These are phyloP conservation scores for Caenorhabditis remanei DNA, from an alignment of 1,140 invertebrate genomes.

Conservation along the genomic window DNA sequence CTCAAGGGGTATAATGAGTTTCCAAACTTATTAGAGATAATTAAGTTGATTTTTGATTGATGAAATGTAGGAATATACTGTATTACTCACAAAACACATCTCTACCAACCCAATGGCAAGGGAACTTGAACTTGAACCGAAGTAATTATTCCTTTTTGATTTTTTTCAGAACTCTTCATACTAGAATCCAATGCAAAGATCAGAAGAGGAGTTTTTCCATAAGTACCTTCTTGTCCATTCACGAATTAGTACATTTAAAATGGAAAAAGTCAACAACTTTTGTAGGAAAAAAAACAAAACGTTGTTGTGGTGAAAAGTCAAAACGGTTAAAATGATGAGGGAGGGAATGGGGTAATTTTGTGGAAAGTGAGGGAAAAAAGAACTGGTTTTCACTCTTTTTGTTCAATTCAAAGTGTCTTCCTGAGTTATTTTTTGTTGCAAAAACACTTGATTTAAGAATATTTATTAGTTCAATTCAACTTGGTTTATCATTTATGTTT, in stretches of 20 bases:
- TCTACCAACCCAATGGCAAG: no score
- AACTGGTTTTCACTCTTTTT: conserved; percentile 45
- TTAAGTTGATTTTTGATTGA: no score
- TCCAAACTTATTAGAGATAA: no score
- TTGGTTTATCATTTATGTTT: background rate
- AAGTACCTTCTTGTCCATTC: background rate
- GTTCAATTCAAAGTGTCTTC: background rate
- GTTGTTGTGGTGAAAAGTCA: conserved; percentile 26
- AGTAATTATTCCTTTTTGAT: no score
- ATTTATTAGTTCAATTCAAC: conserved; percentile 13
- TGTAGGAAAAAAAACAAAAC: conserved; percentile 25
- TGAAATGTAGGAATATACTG: no score
- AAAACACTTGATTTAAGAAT: conserved; percentile 24
- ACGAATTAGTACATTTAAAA: background rate
- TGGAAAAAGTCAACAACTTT: background rate
- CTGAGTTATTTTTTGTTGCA: background rate
- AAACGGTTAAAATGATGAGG: conserved; percentile 40
- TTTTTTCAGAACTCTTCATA: no score
- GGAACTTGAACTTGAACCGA: no score
- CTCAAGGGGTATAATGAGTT: no score
- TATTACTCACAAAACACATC: no score
- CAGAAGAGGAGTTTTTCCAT: background rate
- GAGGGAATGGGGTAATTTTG: conserved; percentile 16
- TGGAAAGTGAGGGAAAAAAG: conserved; percentile 29
- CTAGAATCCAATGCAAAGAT: background rate